Conservation (phyloP, 2,113 vertebrate species). For the Ictidomys tridecemlineatus region DNA sequence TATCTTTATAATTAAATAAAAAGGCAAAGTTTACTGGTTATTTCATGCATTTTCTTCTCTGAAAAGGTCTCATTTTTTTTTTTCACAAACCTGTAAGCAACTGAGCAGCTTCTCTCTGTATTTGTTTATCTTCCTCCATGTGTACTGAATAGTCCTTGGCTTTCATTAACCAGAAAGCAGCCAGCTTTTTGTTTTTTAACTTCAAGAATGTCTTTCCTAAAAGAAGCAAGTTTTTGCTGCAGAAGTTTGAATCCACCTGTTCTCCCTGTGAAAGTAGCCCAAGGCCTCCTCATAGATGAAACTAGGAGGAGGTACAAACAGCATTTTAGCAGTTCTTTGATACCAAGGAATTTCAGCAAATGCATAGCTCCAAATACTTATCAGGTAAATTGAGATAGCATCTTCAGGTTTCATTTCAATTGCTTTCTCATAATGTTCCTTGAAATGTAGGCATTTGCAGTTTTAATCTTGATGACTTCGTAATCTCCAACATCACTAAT, state of each 20-base stretch:
- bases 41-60: conserved; percentile 19
- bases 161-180: conserved; percentile 93
- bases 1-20: conserved; percentile 73
- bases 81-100: conserved; percentile 91
- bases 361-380: conserved; percentile 96
- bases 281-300: conserved; percentile 96
- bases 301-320: conserved; percentile 94
- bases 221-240: conserved; percentile 97
- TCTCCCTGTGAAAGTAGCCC: conserved; percentile 95
- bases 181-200: conserved; percentile 92
- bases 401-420: conserved; percentile 96
- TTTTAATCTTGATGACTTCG: conserved; percentile 95
- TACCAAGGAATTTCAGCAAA: conserved; percentile 98
- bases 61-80: conserved; percentile 68
- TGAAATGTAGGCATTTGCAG: conserved; percentile 94
- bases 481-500: conserved; percentile 96
- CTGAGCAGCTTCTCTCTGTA: conserved; percentile 94
- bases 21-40: conserved; percentile 1
- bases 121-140: conserved; percentile 96
- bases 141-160: conserved; percentile 92
- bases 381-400: conserved; percentile 95
- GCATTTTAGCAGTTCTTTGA: conserved; percentile 93
- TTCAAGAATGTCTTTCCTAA: conserved; percentile 95
- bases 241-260: conserved; percentile 97
- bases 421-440: conserved; percentile 96